Evolutionary conservation across 2,797 vertebrate genomes (phyloP), one percentile per base, ranked within the genome.

Genomic region (Chanos chanos): DNA sequence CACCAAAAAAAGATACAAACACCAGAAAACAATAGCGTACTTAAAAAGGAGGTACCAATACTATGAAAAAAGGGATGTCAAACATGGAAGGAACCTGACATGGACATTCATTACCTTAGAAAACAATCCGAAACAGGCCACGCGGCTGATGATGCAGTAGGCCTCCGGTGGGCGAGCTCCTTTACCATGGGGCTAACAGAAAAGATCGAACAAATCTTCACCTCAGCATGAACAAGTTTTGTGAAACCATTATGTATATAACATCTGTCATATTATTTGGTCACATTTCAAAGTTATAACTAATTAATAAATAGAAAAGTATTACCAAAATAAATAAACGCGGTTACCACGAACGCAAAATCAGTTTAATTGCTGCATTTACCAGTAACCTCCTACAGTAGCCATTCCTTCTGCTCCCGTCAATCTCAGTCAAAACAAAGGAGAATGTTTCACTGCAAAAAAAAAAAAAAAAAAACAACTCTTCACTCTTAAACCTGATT

Each of bases 371-470:
- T 7, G 0, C 37, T 19, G 16, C 7, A 4, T 12, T 84, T 78
- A 92, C 91, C 90, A 93, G 71, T 22, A 93, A 83, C 37, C 91
- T 73, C 54, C 92, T 79, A 83, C 92, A 93, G 81, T 93, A 93
- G 18, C 92, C 91, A 0, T 93, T 91, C 74, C 90, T 90, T 68
- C 91, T 83, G 80, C 89, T 92, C 60, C 91, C 91, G 0, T 92
- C 90, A 60, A 91, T 64, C 0, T 92, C 90, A 13, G 92, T 93
- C 76, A 93, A 81, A 19, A 93, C 89, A 0, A 93, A 93, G 1
- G 90, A 93, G 70, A 93, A 92, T 1, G 91, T 92, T 77, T 92
- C 91, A 1, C 91, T 93, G 80, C 37, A 74, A n/a, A 48, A 37
- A 19, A n/a, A 19, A 43, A 3, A 37, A 31, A 30, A 22, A 39